A percentile compares a stretch with the other conserved stretches of the same genome.
These are phyloP conservation scores for Phataginus tetradactyla DNA, from an alignment of 2,797 vertebrate genomes.

Conservation along the genomic window DNA sequence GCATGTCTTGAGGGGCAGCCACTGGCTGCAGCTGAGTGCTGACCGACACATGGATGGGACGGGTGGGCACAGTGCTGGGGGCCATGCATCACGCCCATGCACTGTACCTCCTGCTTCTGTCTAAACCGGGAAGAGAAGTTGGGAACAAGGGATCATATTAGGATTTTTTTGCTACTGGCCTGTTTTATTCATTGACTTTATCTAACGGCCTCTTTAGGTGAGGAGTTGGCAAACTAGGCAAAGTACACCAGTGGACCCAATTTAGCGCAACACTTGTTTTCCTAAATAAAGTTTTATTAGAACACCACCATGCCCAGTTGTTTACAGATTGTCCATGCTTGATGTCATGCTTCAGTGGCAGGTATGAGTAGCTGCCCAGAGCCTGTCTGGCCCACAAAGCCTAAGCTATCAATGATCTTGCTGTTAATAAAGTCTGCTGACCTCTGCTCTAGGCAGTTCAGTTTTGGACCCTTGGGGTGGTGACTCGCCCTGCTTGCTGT, in stretches of 20 bases:
- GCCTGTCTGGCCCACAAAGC: fast-evolving
- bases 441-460: not conserved
- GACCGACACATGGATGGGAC: not conserved
- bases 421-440: not conserved
- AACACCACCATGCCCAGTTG: fast-evolving
- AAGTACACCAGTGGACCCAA: not conserved
- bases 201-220: not conserved
- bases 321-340: too few relatives aligned
- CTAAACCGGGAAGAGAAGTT: not conserved
- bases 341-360: not conserved
- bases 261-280: not conserved
- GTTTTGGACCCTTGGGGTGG: not conserved
- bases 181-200: not conserved
- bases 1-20: not conserved
- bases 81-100: fast-evolving
- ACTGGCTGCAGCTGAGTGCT: fast-evolving
- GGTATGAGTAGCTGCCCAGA: not conserved
- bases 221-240: not conserved
- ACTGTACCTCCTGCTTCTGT: not conserved
- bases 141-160: not conserved
- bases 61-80: fast-evolving
- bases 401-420: not conserved
- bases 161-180: not conserved
- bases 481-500: not conserved
- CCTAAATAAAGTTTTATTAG: not conserved